phyloP scores from a whole-genome alignment of 2,888 invertebrate species.

The Tetragonisca angustula region DNA sequence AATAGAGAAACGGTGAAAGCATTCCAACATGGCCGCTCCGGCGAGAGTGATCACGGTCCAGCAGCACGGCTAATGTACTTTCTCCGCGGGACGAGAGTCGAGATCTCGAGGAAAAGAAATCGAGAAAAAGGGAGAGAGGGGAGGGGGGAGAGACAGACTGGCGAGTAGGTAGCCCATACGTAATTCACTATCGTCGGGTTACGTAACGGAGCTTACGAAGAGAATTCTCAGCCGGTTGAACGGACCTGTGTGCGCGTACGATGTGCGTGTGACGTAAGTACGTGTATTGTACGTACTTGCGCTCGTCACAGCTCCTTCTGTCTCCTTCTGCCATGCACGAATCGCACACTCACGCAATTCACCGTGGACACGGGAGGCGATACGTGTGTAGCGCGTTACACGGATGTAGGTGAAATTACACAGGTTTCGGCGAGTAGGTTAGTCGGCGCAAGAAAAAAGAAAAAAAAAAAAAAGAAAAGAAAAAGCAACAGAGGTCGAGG shows the following conservation, averaged over 20 bases:
- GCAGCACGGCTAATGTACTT: constrained; percentile 70
- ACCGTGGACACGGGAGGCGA: neutral
- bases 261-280: constrained; percentile 18
- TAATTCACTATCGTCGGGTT: constrained; percentile 75
- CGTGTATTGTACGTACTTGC: constrained; percentile 27
- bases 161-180: constrained; percentile 62
- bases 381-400: neutral
- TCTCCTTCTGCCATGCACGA: neutral
- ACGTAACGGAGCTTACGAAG: constrained; percentile 70
- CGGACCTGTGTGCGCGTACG: constrained; percentile 24
- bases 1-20: constrained; percentile 72
- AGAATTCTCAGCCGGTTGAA: constrained; percentile 65
- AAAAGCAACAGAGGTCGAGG: too few relatives aligned
- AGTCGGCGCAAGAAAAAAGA: neutral
- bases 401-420: neutral
- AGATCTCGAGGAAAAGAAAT: constrained; percentile 59
- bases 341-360: constrained; percentile 24
- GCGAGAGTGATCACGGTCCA: constrained; percentile 76
- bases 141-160: constrained; percentile 61
- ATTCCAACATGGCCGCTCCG: constrained; percentile 51
- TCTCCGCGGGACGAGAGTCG: constrained; percentile 64
- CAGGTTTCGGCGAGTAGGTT: neutral
- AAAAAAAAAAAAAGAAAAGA: too few relatives aligned
- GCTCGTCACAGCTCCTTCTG: neutral
- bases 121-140: constrained; percentile 28